These are phyloP conservation scores for Agrochola litura DNA, from an alignment of 2,888 invertebrate species.

Conservation along the genomic window DNA sequence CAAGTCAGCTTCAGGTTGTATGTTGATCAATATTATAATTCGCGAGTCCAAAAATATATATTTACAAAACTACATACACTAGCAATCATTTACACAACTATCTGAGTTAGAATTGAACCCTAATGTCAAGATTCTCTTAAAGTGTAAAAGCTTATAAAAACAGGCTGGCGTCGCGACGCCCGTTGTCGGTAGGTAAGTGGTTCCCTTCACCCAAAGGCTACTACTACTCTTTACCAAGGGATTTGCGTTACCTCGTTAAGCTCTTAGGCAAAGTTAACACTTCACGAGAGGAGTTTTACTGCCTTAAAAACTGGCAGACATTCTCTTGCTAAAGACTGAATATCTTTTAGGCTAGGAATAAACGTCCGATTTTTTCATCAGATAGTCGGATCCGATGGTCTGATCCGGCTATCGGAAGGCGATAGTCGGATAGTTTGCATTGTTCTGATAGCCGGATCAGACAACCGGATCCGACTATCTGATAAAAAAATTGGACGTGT, in stretches of 20 bases:
- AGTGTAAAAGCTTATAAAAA: not conserved
- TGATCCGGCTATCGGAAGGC: too few species aligned
- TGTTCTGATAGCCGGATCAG: too few species aligned
- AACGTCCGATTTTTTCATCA: too few species aligned
- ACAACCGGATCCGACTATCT: too few species aligned
- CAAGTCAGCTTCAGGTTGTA: not conserved
- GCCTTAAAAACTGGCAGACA: not conserved
- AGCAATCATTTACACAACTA: not conserved
- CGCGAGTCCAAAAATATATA: too few species aligned
- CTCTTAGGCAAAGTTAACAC: not conserved
- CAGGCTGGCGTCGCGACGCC: not conserved
- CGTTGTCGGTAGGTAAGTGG: not conserved
- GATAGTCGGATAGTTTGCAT: too few species aligned
- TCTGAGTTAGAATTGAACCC: not conserved
- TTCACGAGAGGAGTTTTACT: not conserved
- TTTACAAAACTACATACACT: not conserved
- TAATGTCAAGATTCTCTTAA: not conserved
- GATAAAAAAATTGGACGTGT: too few species aligned
- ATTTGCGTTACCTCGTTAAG: not conserved
- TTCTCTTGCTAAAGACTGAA: not conserved
- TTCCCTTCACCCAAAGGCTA: not conserved
- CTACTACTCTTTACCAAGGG: not conserved
- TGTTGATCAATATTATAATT: not conserved
- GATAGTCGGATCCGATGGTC: too few species aligned
- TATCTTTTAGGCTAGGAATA: not conserved